These are phyloP conservation scores for Dermochelys coriacea DNA, from an alignment of 2,797 vertebrate species.

Conservation along the genomic window DNA sequence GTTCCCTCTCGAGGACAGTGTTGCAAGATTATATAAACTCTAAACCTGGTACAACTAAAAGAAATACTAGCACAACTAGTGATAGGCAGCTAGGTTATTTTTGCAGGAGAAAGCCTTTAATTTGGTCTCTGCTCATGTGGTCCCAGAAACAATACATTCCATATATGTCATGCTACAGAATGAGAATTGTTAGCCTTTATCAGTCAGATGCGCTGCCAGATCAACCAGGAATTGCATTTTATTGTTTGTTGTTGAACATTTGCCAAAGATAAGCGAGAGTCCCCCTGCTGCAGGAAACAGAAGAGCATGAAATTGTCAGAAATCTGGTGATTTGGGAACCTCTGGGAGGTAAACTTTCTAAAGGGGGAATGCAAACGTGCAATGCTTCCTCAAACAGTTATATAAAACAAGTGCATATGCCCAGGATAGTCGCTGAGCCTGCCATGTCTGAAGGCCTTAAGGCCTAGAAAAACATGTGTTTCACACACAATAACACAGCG, in stretches of 20 bases:
- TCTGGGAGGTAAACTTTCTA: neutral
- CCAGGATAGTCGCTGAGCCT: neutral
- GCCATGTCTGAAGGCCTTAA: neutral
- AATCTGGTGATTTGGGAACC: neutral
- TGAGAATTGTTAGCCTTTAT: neutral
- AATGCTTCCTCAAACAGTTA: neutral
- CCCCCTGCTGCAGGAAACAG: neutral
- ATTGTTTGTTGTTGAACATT: neutral
- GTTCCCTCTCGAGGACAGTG: neutral
- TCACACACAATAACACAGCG: neutral
- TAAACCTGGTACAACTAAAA: neutral
- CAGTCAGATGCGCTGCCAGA: neutral
- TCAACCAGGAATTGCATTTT: neutral
- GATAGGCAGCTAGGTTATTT: neutral
- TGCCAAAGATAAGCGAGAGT: neutral
- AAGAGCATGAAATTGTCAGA: neutral
- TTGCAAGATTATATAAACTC: neutral
- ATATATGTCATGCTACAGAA: neutral
- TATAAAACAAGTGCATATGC: neutral
- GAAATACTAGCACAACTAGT: neutral
- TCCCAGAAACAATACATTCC: neutral
- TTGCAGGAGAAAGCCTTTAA: neutral
- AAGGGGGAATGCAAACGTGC: neutral
- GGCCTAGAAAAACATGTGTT: neutral
- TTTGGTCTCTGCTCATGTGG: neutral